Base-by-base conservation (phyloP, 2,888 invertebrate species). In the Tortricodes alternella region DNA sequence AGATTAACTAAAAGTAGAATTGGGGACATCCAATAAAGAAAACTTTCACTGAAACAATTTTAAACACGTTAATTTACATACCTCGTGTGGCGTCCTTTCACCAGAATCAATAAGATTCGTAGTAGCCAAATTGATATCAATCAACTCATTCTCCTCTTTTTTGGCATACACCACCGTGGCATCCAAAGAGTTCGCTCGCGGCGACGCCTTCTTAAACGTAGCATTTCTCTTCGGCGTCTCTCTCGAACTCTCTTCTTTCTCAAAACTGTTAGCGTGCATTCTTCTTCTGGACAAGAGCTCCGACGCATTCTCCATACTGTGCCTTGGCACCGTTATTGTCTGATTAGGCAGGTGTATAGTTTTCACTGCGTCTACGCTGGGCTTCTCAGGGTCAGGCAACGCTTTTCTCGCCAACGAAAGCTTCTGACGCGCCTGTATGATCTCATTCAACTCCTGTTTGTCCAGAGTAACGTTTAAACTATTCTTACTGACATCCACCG, bases 81-180 rank as follows among this genome's bases (percentile, higher is more conserved):
- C 84, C 64, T 85, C 83, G 44, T 78, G 76, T 29, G 74, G 58
- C 1, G 78, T 79, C 37, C 62, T 76, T 2, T 88, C 89, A 19
- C 67, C 69, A 6, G 78, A 67, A 63, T 83, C 85, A 32, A 89
- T 78, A 39, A 90, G 74, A 62, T 81, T 87, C 62, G 89, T 63
- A 7, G 90, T 90, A 3, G 89, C 90, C 1, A 89, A 85, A 63
- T 90, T 90, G 19, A 90, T 90, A 67, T 90, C 90, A 52, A 90
- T 90, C 15, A 87, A 78, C 43, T 82, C 74, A 38, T 71, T 77
- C 6, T 86, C 85, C 0, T 86, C 85, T 1, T 68, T 49, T 56
- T 86, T 83, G 58, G 78, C 70, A 48, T 77, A 87, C 1, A 90
- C 84, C 0, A 89, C 76, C 0, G 87, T 88, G 0, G 83, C 66